Conservation (phyloP, 2,888 invertebrate species). For the Papilio demoleus region DNA sequence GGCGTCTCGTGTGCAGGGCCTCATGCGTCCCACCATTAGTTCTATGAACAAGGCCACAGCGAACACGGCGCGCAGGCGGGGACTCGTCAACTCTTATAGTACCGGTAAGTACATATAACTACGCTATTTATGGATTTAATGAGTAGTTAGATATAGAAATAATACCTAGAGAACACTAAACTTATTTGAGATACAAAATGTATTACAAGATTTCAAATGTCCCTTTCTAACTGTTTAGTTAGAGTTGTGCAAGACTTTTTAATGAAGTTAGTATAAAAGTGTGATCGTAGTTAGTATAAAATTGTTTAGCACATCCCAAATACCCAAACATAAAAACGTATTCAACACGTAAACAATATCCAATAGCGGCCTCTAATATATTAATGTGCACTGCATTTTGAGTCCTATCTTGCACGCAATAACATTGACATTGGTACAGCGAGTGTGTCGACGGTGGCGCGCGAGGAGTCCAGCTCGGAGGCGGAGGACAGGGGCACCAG, state of each 20-base stretch:
- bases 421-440: conserved; percentile 68
- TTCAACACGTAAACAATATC: neutral
- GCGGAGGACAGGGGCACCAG: conserved; percentile 65
- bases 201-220: neutral
- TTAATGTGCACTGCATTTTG: conserved; percentile 43
- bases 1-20: conserved; percentile 73
- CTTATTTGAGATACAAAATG: neutral
- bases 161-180: neutral
- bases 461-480: conserved; percentile 93
- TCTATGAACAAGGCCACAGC: conserved; percentile 89
- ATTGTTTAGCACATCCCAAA: neutral
- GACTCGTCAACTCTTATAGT: conserved; percentile 86
- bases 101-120: conserved; percentile 78
- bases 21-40: conserved; percentile 91
- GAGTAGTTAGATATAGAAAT: neutral
- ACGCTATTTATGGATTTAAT: neutral
- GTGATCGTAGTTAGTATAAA: conserved; percentile 1
- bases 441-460: conserved; percentile 87
- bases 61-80: conserved; percentile 80
- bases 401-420: conserved; percentile 45
- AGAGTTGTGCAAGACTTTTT: neutral
- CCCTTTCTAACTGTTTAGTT: neutral
- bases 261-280: neutral
- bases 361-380: conserved; percentile 39
- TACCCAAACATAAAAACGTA: neutral